Percentiles rank a stretch among this genome's conserved stretches.
Conservation (phyloP, 2,797 vertebrate species). For the Sebastes cheni region DNA sequence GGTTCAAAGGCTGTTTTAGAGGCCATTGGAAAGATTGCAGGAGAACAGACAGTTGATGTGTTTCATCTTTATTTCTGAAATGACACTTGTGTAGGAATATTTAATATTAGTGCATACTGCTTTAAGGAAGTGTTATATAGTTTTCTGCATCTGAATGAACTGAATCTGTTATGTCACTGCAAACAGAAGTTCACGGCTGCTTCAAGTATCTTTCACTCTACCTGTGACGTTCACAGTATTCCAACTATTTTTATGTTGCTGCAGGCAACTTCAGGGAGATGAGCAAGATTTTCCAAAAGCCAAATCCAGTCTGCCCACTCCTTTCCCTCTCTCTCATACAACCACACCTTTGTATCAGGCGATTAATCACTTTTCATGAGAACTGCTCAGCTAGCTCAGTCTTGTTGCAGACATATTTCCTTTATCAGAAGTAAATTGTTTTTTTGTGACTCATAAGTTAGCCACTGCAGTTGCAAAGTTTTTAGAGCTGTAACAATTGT, state of each 20-base stretch:
- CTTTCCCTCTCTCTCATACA: not conserved
- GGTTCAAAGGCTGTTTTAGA: conserved; percentile 38
- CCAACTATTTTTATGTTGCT: conserved; percentile 1
- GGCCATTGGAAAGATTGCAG: conserved; percentile 2
- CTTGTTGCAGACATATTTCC: conserved; percentile 42
- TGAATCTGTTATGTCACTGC: not conserved
- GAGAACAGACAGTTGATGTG: not conserved
- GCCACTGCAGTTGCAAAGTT: not conserved
- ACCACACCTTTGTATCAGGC: not conserved
- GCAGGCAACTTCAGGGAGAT: not conserved
- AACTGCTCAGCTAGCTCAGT: conserved; percentile 35
- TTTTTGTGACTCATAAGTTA: conserved; percentile 1
- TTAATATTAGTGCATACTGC: not conserved
- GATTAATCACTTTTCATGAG: not conserved
- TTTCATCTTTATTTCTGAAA: not conserved
- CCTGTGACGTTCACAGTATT: not conserved
- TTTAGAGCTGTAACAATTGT: no score
- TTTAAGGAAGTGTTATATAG: not conserved
- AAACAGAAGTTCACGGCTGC: not conserved
- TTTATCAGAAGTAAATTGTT: not conserved
- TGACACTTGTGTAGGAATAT: no score
- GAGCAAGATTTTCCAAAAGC: not conserved
- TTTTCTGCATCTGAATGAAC: not conserved
- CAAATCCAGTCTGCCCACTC: not conserved
- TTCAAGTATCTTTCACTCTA: not conserved